A percentile compares a stretch with the other conserved stretches of the same genome.
These are phyloP conservation scores for Cylas formicarius DNA, from an alignment of 1,140 invertebrate genomes.

Conservation along the genomic window DNA sequence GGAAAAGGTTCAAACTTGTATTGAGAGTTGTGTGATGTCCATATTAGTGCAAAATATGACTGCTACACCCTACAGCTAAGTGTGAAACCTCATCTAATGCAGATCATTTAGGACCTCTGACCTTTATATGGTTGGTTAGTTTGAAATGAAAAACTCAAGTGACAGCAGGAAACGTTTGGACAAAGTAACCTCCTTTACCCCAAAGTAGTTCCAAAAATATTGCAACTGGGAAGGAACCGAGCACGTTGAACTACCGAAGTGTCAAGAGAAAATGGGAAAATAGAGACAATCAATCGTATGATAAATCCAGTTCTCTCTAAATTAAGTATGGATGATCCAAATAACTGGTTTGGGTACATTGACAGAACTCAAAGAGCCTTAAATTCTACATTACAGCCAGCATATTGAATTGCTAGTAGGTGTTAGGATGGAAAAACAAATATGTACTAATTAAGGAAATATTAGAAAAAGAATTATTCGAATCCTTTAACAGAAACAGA, in stretches of 20 bases:
- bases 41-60: conserved; percentile 33
- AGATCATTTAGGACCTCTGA: conserved; percentile 42
- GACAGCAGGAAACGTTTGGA: conserved; percentile 30
- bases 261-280: conserved; percentile 31
- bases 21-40: conserved; percentile 38
- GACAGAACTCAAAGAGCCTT: conserved; percentile 28
- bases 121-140: too few species aligned
- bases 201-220: conserved; percentile 26
- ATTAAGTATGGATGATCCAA: conserved; percentile 18
- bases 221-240: conserved; percentile 25
- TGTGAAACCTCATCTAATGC: conserved; percentile 25
- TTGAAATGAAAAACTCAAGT: conserved; percentile 21
- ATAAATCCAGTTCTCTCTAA: conserved; percentile 30
- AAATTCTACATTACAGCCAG: conserved; percentile 34
- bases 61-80: conserved; percentile 23
- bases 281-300: conserved; percentile 29
- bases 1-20: conserved; percentile 32
- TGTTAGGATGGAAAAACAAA: conserved; percentile 23
- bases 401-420: too few species aligned
- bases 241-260: conserved; percentile 30
- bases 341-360: conserved; percentile 33
- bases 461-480: not conserved
- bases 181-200: conserved; percentile 37
- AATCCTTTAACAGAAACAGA: conserved; percentile 12
- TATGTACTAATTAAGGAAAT: conserved; percentile 22